Conservation (phyloP, 2,888 invertebrate genomes). For the Colostygia pectinataria region DNA sequence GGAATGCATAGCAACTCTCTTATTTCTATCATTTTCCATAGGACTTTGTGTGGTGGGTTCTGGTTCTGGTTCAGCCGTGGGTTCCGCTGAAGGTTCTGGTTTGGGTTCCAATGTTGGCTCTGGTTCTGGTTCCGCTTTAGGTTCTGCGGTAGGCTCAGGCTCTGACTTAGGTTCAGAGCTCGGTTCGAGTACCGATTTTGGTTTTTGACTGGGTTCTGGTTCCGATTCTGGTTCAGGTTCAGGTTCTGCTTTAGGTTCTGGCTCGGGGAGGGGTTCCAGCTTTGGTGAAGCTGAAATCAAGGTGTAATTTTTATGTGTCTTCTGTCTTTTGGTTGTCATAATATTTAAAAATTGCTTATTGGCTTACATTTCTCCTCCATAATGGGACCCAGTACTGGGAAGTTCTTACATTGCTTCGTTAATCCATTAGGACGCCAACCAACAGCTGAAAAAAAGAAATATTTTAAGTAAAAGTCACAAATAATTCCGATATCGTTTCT, state of each 20-base stretch:
- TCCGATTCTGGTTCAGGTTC: conserved; percentile 46
- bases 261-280: conserved; percentile 46
- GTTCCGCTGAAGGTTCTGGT: conserved; percentile 46
- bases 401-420: conserved; percentile 90
- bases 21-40: conserved; percentile 73
- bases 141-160: conserved; percentile 39
- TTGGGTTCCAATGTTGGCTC: conserved; percentile 49
- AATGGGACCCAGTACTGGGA: conserved; percentile 84
- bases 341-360: too few species aligned
- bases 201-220: conserved; percentile 41
- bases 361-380: conserved; percentile 59
- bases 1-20: conserved; percentile 80
- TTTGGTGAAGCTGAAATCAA: conserved; percentile 52
- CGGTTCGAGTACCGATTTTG: conserved; percentile 50
- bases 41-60: conserved; percentile 51
- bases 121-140: conserved; percentile 43
- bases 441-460: conserved; percentile 82
- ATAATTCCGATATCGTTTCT: too few species aligned
- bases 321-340: too few species aligned
- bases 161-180: conserved; percentile 46
- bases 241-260: conserved; percentile 41
- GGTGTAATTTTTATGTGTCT: not conserved
- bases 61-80: conserved; percentile 42
- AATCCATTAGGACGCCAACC: conserved; percentile 95
- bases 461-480: too few species aligned